phyloP scores from a whole-genome alignment of 2,113 vertebrate genomes.

The Epinephelus cyanopodus region DNA sequence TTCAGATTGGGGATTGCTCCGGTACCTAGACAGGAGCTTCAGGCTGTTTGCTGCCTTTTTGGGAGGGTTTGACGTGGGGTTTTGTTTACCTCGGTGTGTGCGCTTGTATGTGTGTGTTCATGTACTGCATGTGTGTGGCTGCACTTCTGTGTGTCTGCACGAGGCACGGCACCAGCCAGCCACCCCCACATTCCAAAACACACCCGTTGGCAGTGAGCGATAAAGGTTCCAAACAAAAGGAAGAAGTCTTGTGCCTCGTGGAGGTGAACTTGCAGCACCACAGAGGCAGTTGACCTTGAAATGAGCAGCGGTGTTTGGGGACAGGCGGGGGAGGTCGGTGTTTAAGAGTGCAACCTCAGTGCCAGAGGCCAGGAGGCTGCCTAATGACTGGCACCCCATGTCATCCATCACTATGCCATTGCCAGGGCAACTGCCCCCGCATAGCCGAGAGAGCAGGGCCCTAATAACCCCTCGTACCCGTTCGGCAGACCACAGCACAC shows the following conservation, averaged over 20 bases:
- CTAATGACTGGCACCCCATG: conserved; percentile 83
- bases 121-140: conserved; percentile 43
- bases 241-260: conserved; percentile 80
- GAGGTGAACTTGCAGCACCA: conserved; percentile 76
- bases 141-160: conserved; percentile 52
- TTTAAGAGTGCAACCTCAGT: conserved; percentile 83
- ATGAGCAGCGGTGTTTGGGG: conserved; percentile 83
- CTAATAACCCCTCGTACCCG: conserved; percentile 72
- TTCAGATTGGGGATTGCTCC: conserved; percentile 71
- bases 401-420: conserved; percentile 83
- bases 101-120: conserved; percentile 27
- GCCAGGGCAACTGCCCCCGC: conserved; percentile 77
- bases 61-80: conserved; percentile 57
- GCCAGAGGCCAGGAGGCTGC: conserved; percentile 86
- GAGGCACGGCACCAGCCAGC: conserved; percentile 67
- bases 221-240: conserved; percentile 78
- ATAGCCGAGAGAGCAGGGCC: conserved; percentile 67
- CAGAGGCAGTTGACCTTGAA: conserved; percentile 86
- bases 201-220: conserved; percentile 75
- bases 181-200: conserved; percentile 75
- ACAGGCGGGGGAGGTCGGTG: conserved; percentile 73
- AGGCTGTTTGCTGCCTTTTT: conserved; percentile 78
- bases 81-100: conserved; percentile 67
- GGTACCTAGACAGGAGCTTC: conserved; percentile 73
- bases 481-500: conserved; percentile 42